Percentiles rank a stretch among this genome's conserved stretches.
These are phyloP conservation scores for Microcebus griseorufus DNA, from an alignment of 2,113 vertebrate species.

Conservation along the genomic window DNA sequence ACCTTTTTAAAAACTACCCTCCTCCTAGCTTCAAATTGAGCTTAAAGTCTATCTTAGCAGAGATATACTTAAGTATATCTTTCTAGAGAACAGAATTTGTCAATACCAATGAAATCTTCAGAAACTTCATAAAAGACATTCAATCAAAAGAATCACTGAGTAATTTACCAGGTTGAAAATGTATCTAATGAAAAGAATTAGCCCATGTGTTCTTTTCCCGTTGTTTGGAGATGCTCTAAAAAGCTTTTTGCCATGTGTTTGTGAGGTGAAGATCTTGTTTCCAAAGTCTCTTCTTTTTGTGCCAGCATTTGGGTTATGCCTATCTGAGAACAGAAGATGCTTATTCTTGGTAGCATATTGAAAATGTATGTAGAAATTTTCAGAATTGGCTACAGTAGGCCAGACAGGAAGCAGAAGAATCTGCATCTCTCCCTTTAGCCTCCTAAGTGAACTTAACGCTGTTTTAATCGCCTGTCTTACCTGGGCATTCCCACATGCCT, in stretches of 20 bases:
- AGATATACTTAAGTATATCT: neutral
- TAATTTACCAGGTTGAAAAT: constrained; percentile 35
- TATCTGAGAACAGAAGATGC: neutral
- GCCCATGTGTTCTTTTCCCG: neutral
- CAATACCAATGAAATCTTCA: neutral
- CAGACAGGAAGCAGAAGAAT: neutral
- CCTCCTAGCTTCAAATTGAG: neutral
- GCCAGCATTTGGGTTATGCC: neutral
- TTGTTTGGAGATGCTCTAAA: neutral
- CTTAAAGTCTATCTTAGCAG: neutral
- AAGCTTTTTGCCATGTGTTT: neutral
- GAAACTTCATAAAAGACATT: constrained; percentile 21
- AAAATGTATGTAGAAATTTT: neutral
- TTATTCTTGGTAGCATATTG: neutral
- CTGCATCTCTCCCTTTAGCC: neutral
- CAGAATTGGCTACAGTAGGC: neutral
- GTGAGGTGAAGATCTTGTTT: neutral
- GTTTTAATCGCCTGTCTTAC: neutral
- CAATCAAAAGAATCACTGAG: neutral
- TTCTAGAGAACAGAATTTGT: neutral
- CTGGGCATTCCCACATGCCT: neutral
- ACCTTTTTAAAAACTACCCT: neutral
- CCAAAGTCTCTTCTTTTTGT: neutral
- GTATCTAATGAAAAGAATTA: neutral
- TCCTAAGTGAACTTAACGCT: neutral